phyloP scores from a whole-genome alignment of 1,140 invertebrate species.

The Sinella curviseta region DNA sequence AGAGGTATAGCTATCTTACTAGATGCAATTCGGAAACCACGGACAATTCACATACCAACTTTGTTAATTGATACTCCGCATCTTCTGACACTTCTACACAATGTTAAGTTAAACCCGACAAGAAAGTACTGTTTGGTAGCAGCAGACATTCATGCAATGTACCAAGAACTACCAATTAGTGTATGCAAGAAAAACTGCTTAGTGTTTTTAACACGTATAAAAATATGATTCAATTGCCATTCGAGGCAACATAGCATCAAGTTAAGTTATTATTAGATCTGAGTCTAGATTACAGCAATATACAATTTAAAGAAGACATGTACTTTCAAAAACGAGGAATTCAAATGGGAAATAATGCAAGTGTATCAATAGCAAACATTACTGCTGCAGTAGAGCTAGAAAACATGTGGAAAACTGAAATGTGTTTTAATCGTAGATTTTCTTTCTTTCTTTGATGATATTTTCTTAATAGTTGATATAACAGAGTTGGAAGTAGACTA shows the following conservation, averaged over 20 bases:
- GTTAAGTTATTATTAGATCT: background rate
- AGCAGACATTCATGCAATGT: constrained; percentile 25
- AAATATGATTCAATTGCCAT: background rate
- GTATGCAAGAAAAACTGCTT: background rate
- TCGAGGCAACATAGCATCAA: background rate
- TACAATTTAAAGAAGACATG: background rate
- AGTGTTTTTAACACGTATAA: background rate
- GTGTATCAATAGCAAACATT: no score
- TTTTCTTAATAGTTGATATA: background rate
- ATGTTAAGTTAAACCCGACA: background rate
- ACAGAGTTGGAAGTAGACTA: background rate
- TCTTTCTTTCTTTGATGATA: constrained; percentile 14
- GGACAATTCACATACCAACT: background rate
- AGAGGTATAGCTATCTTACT: background rate
- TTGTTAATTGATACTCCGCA: constrained; percentile 10
- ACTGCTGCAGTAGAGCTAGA: no score
- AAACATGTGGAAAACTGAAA: background rate
- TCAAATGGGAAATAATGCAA: no score
- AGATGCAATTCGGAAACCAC: background rate
- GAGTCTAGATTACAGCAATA: background rate
- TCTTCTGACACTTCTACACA: background rate
- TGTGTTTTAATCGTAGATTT: constrained; percentile 10
- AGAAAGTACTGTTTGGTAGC: constrained; percentile 14
- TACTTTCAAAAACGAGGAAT: background rate
- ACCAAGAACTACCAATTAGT: constrained; percentile 21